Evolutionary conservation across 2,888 invertebrate genomes (phyloP).

Genomic region (Craniophora ligustri): DNA sequence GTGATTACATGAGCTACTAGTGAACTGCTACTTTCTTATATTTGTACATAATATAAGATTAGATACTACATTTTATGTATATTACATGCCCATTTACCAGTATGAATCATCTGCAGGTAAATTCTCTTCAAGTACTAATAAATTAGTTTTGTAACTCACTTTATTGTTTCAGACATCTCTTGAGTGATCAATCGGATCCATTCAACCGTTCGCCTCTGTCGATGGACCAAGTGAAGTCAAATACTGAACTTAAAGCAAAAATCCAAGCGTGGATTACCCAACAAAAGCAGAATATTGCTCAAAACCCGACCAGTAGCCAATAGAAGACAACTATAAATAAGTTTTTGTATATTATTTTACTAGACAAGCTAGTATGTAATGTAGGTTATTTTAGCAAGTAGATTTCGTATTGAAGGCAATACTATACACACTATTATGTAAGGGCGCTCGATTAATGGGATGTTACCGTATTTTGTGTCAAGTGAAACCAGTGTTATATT

Average conservation of each 20-base stretch:
- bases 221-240: conserved; percentile 96
- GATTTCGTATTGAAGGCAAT: conserved; percentile 50
- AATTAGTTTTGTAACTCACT: background rate
- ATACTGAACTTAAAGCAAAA: conserved; percentile 92
- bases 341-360: conserved; percentile 48
- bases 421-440: conserved; percentile 35
- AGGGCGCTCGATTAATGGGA: conserved; percentile 36
- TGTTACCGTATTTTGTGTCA: conserved; percentile 26
- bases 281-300: conserved; percentile 81
- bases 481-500: conserved; percentile 36
- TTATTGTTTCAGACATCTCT: conserved; percentile 90
- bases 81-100: too few relatives aligned
- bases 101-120: too few relatives aligned
- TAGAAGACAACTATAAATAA: conserved; percentile 31
- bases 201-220: conserved; percentile 97
- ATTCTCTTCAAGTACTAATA: too few relatives aligned
- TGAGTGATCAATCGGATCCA: conserved; percentile 98
- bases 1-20: too few relatives aligned
- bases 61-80: too few relatives aligned
- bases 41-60: too few relatives aligned
- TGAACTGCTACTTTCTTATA: too few relatives aligned
- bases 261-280: conserved; percentile 94
- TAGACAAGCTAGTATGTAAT: conserved; percentile 44
- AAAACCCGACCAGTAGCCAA: conserved; percentile 56
- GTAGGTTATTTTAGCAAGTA: conserved; percentile 43